phyloP scores from a whole-genome alignment of 2,113 vertebrate species.

The Ceyx cyanopectus region DNA sequence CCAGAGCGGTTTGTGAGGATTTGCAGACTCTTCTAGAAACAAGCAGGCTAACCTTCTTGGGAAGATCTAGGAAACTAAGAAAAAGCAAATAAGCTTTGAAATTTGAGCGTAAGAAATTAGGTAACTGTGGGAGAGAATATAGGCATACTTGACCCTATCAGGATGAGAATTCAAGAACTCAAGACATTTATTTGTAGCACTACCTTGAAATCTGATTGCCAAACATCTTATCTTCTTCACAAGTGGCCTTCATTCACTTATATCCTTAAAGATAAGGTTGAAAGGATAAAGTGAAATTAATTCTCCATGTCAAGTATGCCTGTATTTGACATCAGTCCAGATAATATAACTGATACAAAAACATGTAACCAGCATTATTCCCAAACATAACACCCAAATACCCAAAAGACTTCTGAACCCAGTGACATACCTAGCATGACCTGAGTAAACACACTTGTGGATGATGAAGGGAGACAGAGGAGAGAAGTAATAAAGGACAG shows the following conservation, averaged over 20 bases:
- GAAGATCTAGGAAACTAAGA: neutral
- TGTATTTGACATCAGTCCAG: neutral
- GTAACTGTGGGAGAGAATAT: neutral
- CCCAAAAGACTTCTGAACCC: neutral
- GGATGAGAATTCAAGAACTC: neutral
- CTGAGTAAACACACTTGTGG: neutral
- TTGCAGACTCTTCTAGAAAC: neutral
- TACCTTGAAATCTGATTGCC: neutral
- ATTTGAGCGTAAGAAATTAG: neutral
- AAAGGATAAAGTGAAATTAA: neutral
- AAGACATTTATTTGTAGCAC: neutral
- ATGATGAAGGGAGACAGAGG: neutral
- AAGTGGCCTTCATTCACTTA: neutral
- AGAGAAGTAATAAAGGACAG: neutral
- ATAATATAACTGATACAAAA: neutral
- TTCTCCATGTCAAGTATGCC: neutral
- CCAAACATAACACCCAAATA: neutral
- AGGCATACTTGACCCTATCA: neutral
- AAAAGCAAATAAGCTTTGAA: neutral
- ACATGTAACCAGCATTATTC: neutral
- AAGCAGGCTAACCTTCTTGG: neutral
- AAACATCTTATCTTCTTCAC: neutral
- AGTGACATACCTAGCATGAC: neutral
- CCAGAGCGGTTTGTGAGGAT: neutral
- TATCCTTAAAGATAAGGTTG: too few species aligned